Evolutionary conservation across 2,113 vertebrate species (phyloP).

Genomic region (Potamarius usumacintae): DNA sequence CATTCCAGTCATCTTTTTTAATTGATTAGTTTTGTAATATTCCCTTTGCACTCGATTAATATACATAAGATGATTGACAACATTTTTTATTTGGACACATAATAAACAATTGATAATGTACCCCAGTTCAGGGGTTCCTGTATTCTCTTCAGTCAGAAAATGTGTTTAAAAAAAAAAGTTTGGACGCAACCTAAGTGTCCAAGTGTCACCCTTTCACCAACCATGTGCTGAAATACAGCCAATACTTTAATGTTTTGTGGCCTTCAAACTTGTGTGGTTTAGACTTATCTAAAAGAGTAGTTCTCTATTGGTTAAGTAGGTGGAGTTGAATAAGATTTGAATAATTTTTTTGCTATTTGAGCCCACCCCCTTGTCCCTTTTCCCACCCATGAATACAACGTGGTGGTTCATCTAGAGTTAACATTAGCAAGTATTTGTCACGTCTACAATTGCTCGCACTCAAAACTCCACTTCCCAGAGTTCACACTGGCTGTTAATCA

Average conservation of each 20-base stretch:
- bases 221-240: neutral
- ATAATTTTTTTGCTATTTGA: neutral
- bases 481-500: no score
- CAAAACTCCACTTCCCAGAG: no score
- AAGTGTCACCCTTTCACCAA: neutral
- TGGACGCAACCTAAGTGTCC: neutral
- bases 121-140: neutral
- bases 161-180: no score
- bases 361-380: neutral
- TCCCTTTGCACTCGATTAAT: neutral
- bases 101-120: neutral
- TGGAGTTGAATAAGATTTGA: neutral
- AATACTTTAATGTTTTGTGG: neutral
- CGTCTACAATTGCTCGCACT: no score
- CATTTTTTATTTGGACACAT: neutral
- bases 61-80: neutral
- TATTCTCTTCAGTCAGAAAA: neutral
- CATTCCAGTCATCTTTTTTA: neutral
- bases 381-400: neutral
- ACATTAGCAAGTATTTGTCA: neutral
- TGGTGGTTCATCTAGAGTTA: no score
- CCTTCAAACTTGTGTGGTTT: neutral
- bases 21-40: neutral
- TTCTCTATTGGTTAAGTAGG: no score
- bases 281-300: no score